Evolutionary conservation across 64 coral and sea anemone species (phyloP).

Genomic region (Dendrophyllia cribrosa): DNA sequence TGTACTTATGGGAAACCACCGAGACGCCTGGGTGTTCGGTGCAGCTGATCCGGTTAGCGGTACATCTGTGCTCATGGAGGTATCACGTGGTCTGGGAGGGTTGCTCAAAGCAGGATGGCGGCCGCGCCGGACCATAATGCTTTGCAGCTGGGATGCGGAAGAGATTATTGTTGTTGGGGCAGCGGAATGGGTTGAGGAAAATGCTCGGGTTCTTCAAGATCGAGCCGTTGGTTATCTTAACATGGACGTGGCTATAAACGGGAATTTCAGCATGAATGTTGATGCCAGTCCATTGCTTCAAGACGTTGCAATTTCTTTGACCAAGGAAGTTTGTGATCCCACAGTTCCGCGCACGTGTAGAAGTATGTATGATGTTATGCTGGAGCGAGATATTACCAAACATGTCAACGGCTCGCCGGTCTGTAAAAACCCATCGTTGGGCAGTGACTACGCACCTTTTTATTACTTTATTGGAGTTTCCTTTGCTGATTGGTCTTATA

Average conservation of each 20-base stretch:
- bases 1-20: conserved; percentile 84
- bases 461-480: conserved; percentile 34
- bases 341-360: background rate
- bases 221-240: conserved; percentile 8
- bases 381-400: conserved; percentile 13
- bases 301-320: conserved; percentile 1
- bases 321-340: conserved; percentile 42
- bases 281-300: conserved; percentile 13
- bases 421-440: conserved; percentile 20
- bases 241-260: background rate
- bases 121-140: conserved; percentile 59
- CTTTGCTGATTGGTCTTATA: conserved; percentile 24
- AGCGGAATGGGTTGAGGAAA: conserved; percentile 67
- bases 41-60: conserved; percentile 80
- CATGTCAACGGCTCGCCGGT: background rate
- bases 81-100: conserved; percentile 11
- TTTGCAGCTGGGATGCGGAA: conserved; percentile 65
- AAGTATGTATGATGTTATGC: conserved; percentile 75
- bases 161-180: conserved; percentile 60
- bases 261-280: conserved; percentile 7
- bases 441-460: conserved; percentile 42
- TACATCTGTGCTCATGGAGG: conserved; percentile 74
- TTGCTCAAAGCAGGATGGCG: conserved; percentile 33
- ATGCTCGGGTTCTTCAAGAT: background rate
- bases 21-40: conserved; percentile 91